These are phyloP conservation scores for Oscheius myriophilus DNA, from an alignment of 2,888 invertebrate species.

Conservation along the genomic window DNA sequence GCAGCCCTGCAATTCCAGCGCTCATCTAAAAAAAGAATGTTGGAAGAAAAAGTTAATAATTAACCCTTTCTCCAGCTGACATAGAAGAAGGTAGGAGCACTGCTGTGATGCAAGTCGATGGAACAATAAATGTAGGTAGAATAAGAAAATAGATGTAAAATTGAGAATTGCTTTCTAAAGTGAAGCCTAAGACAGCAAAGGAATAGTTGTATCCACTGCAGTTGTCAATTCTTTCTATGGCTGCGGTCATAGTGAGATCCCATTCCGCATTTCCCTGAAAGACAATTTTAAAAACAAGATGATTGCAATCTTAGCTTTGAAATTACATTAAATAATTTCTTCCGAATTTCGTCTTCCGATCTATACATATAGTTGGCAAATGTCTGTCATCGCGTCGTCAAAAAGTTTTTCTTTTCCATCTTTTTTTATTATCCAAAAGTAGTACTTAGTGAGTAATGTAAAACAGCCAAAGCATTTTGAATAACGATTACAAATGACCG, in stretches of 20 bases:
- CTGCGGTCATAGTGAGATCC: background rate
- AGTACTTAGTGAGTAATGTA: too few relatives aligned
- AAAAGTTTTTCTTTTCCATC: too few relatives aligned
- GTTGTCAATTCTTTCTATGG: conserved; percentile 1
- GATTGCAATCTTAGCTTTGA: too few relatives aligned
- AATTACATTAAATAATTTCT: too few relatives aligned
- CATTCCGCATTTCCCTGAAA: conserved; percentile 26
- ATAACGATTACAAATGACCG: too few relatives aligned
- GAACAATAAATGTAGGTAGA: conserved; percentile 18
- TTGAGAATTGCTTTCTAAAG: conserved; percentile 7
- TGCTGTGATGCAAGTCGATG: conserved; percentile 15
- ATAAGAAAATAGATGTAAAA: conserved; percentile 23
- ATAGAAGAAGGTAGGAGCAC: conserved; percentile 17
- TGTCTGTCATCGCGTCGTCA: too few relatives aligned
- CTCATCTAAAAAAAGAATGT: conserved; percentile 8
- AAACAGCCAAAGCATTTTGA: too few relatives aligned
- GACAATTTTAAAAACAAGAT: too few relatives aligned
- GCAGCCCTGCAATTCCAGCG: conserved; percentile 11
- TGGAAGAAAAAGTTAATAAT: background rate
- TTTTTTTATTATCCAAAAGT: too few relatives aligned
- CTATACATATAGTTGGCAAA: too few relatives aligned
- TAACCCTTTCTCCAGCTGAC: conserved; percentile 20
- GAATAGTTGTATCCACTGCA: conserved; percentile 23
- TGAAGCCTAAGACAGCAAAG: conserved; percentile 19
- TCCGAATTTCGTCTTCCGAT: too few relatives aligned